A percentile compares a stretch with the other conserved stretches of the same genome.
These are phyloP conservation scores for Corythoichthys haematopterus DNA, from an alignment of 2,113 vertebrate species.

Conservation along the genomic window DNA sequence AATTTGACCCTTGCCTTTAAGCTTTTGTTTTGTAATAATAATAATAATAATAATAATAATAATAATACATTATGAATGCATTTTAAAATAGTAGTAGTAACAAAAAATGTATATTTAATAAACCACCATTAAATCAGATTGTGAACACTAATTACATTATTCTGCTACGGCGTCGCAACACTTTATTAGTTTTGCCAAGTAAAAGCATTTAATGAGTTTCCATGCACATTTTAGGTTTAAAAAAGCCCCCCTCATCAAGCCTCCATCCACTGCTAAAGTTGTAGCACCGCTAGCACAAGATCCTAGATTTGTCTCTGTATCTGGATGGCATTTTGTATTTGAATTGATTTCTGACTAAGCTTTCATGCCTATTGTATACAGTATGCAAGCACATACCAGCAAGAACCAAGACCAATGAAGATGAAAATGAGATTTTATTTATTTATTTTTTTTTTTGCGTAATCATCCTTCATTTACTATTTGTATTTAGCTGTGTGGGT, in stretches of 20 bases:
- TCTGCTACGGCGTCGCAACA: neutral
- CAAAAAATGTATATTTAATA: neutral
- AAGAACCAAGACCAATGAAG: neutral
- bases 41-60: neutral
- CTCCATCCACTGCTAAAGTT: too few species aligned
- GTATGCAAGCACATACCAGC: neutral
- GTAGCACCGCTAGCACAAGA: too few species aligned
- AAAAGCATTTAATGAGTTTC: neutral
- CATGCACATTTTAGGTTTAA: neutral
- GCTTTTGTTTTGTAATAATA: neutral
- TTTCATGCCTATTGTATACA: neutral
- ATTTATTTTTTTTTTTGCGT: neutral
- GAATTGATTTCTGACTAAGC: neutral
- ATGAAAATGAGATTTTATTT: neutral
- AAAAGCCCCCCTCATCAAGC: too few species aligned
- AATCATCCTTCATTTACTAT: neutral
- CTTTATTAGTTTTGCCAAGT: neutral
- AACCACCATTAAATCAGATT: neutral
- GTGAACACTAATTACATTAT: neutral
- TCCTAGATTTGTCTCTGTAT: too few species aligned
- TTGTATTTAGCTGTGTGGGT: neutral
- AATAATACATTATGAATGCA: neutral
- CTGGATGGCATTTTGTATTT: too few species aligned
- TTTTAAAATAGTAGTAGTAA: neutral
- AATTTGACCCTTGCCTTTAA: neutral